Evolutionary conservation across 2,113 vertebrate genomes (phyloP), one percentile per base, ranked within the genome.

Genomic region (Neomonachus schauinslandi): DNA sequence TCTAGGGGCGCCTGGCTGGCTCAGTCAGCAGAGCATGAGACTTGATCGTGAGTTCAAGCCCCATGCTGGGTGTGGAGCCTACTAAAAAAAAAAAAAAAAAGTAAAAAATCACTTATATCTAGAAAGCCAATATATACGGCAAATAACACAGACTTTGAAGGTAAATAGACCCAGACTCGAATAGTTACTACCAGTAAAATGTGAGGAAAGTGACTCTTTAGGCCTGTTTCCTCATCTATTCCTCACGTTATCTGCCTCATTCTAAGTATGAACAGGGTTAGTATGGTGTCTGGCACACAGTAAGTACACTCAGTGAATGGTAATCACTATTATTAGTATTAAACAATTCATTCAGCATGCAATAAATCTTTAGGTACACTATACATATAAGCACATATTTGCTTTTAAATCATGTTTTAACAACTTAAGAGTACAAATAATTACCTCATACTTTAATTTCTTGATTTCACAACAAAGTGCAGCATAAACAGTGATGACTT

Each of bases 401-500:
- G 55, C 76, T 55, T 97, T 89, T 87, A 94, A 92, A 26, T 83
- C 28, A 95, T 86, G 39, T 74, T 71, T 91, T 97, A 95, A 95
- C 76, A 49, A 95, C 36, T 88, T 95, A 83, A 69, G 51, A 89
- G 14, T 94, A 57, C 0, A 89, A 88, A 93, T 59, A 97, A 97
- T 99, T 99, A 99, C 99, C 99, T 99, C 99, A 98, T 99, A 99
- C 98, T 99, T 99, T 95, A 99, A 99, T 91, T 99, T 99, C 98
- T 99, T 99, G 97, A 99, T 99, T 98, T 99, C 99, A 99, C 99
- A 99, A 94, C 99, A 99, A 96, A 99, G 99, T 81, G 99, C 99
- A 92, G 99, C 99, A 98, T 99, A 99, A 86, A 99, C 99, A 89
- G 99, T 99, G 80, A 99, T 99, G 77, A 99, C 99, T 99, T 99